phyloP scores from a whole-genome alignment of 2,113 vertebrate genomes.

The Rhinichthys klamathensis region DNA sequence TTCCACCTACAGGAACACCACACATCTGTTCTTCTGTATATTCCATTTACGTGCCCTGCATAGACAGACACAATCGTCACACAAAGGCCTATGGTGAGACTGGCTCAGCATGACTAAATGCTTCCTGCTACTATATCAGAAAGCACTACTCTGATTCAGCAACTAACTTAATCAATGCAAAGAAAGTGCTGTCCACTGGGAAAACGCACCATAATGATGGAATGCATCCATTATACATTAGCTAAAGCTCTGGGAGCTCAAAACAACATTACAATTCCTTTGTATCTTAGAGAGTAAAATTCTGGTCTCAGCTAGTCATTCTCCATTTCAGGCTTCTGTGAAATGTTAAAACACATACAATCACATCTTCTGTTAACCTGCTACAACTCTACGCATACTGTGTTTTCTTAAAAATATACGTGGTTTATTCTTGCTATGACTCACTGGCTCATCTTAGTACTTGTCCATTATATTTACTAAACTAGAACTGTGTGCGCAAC shows the following conservation, averaged over 20 bases:
- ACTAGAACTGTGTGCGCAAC: not conserved
- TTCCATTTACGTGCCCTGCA: not conserved
- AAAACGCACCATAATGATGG: slow-evolving; percentile 4
- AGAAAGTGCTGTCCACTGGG: slow-evolving; percentile 14
- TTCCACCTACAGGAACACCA: not conserved
- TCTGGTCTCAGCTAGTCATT: not conserved
- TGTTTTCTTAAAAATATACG: not conserved
- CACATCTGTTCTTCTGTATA: not conserved
- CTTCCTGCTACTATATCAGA: slow-evolving; percentile 11
- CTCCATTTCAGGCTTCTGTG: not conserved
- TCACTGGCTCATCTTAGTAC: not conserved
- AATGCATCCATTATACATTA: slow-evolving; percentile 13
- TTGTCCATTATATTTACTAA: not conserved
- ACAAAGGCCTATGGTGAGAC: not conserved
- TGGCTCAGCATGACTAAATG: slow-evolving; percentile 7
- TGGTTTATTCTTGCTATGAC: not conserved
- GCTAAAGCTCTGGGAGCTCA: not conserved
- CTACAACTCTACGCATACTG: not conserved
- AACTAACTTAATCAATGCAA: slow-evolving; percentile 8
- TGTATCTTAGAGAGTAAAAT: not conserved
- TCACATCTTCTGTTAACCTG: not conserved
- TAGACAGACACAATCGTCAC: not conserved
- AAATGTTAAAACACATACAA: not conserved
- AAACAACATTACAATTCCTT: not conserved
- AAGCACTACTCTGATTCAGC: not conserved